These are phyloP conservation scores for Parotocinclus haroldoi DNA, from an alignment of 2,797 vertebrate genomes.

Conservation along the genomic window DNA sequence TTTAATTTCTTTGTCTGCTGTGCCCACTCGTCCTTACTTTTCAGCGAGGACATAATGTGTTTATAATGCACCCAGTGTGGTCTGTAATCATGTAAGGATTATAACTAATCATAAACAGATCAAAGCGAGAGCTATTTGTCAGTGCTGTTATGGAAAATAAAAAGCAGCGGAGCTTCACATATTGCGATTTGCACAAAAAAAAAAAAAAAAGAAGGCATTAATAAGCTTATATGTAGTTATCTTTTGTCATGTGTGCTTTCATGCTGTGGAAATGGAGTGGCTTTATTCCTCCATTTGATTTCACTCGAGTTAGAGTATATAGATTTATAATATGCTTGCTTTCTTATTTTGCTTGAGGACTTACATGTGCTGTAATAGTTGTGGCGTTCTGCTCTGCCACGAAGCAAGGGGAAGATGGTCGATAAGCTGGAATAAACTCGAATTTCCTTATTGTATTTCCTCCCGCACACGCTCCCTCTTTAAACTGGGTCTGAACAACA, in stretches of 20 bases:
- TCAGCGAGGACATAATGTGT: constrained; percentile 69
- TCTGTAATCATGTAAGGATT: constrained; percentile 57
- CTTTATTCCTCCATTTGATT: constrained; percentile 39
- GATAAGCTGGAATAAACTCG: constrained; percentile 75
- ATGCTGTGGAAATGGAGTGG: background rate
- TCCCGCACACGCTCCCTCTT: constrained; percentile 55
- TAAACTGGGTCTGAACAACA: constrained; percentile 76
- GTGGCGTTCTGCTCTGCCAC: constrained; percentile 79
- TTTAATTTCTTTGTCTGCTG: constrained; percentile 46
- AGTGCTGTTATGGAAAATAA: constrained; percentile 57
- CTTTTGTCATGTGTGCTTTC: constrained; percentile 21
- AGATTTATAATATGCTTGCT: constrained; percentile 43
- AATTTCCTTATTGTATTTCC: constrained; percentile 59
- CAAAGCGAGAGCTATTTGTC: constrained; percentile 67
- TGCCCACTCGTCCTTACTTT: constrained; percentile 52
- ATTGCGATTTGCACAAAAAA: constrained; percentile 37
- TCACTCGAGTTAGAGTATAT: constrained; percentile 40
- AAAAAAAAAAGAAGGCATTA: constrained; percentile 34
- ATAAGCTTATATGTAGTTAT: constrained; percentile 15
- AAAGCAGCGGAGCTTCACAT: constrained; percentile 27
- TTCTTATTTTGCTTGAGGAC: constrained; percentile 56
- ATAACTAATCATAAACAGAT: constrained; percentile 73
- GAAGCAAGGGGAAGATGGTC: constrained; percentile 72
- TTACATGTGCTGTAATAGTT: constrained; percentile 74
- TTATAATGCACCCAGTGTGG: constrained; percentile 69